Percentiles rank a stretch among this genome's conserved stretches.
Conservation (phyloP, 2,797 vertebrate genomes). For the Galaxias olidus region DNA sequence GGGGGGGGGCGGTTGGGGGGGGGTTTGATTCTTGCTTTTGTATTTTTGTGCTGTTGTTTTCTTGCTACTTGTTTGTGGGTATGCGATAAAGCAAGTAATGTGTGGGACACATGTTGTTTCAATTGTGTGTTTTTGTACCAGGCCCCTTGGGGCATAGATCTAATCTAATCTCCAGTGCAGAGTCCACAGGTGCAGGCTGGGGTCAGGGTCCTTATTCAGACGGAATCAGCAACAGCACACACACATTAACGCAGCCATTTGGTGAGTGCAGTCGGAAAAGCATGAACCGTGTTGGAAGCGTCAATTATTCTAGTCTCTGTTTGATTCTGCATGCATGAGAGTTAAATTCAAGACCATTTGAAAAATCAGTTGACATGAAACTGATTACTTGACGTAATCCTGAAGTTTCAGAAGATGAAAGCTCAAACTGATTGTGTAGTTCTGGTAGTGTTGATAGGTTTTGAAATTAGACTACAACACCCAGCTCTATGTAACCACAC, state of each 20-base stretch:
- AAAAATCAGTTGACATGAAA: too few species aligned
- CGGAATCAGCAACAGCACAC: slow-evolving; percentile 25
- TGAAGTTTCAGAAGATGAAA: background rate
- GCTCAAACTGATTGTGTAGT: background rate
- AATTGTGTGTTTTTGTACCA: slow-evolving; percentile 36
- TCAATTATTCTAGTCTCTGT: too few species aligned
- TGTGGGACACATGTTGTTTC: too few species aligned
- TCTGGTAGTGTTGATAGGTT: background rate
- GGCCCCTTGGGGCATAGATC: slow-evolving; percentile 31
- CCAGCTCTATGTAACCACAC: background rate
- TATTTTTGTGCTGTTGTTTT: too few species aligned
- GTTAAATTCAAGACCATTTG: too few species aligned
- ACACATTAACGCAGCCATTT: background rate
- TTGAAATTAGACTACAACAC: background rate
- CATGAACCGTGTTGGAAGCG: too few species aligned
- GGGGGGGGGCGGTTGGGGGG: too few species aligned
- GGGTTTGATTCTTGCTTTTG: too few species aligned
- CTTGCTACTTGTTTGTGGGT: too few species aligned
- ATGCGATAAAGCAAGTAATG: background rate
- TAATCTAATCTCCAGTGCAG: slow-evolving; percentile 80
- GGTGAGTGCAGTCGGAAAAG: background rate
- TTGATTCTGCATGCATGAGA: too few species aligned
- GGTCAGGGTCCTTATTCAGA: slow-evolving; percentile 55
- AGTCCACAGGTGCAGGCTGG: slow-evolving; percentile 65
- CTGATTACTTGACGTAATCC: too few species aligned